phyloP scores from a whole-genome alignment of 2,888 invertebrate species.

The Incurvaria masculella region DNA sequence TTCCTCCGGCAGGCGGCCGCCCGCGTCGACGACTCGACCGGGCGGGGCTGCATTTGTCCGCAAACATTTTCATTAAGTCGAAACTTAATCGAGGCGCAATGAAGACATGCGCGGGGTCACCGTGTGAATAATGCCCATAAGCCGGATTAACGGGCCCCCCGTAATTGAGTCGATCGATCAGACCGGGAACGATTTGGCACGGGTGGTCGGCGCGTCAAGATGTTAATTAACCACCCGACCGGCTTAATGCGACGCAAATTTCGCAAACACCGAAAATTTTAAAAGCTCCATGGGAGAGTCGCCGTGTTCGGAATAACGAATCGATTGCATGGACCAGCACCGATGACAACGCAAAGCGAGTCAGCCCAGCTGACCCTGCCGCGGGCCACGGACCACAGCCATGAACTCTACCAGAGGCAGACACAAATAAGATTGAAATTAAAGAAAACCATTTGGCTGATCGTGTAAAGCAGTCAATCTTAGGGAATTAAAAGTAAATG shows the following conservation, averaged over 20 bases:
- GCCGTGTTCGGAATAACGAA: constrained; percentile 44
- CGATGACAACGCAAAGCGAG: too few species aligned
- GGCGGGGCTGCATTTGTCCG: constrained; percentile 32
- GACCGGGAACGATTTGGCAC: constrained; percentile 18
- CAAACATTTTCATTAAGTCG: constrained; percentile 6
- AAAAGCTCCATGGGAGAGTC: constrained; percentile 24
- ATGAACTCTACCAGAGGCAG: too few species aligned
- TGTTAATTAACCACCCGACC: constrained; percentile 46
- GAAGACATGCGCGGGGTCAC: constrained; percentile 32
- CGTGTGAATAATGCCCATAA: constrained; percentile 38
- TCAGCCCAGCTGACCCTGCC: too few species aligned
- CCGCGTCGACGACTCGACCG: not conserved
- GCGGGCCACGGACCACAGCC: too few species aligned
- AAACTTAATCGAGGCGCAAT: constrained; percentile 5
- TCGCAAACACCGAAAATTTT: constrained; percentile 33
- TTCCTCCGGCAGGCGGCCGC: too few species aligned
- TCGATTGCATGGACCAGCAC: constrained; percentile 25
- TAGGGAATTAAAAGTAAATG: too few species aligned
- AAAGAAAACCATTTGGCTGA: not conserved
- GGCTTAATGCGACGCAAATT: constrained; percentile 48
- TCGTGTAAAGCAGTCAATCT: not conserved
- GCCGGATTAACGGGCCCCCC: constrained; percentile 27
- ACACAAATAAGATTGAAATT: not conserved
- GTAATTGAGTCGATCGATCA: constrained; percentile 35
- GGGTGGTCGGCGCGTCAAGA: constrained; percentile 40